Evolutionary conservation across 1,140 invertebrate species (phyloP).

Genomic region (Drosophila pandora): DNA sequence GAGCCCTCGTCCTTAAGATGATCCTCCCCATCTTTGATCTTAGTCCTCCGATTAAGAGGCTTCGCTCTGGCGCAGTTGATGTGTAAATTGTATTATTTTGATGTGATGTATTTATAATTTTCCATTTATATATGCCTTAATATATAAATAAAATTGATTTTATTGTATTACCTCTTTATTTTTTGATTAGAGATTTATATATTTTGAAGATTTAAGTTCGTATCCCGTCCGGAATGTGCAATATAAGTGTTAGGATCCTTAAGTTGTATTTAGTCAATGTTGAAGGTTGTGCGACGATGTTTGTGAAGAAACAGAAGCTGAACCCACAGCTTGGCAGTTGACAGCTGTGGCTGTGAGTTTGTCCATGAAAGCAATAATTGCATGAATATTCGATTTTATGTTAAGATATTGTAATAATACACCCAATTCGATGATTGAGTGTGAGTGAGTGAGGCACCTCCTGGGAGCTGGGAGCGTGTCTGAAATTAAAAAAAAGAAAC

Average conservation of each 20-base stretch:
- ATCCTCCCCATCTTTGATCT: slow-evolving; percentile 27
- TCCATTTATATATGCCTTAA: slow-evolving; percentile 37
- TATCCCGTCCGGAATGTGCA: slow-evolving; percentile 47
- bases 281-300: slow-evolving; percentile 74
- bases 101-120: slow-evolving; percentile 83
- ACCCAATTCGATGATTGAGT: slow-evolving; percentile 16
- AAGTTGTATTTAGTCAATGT: slow-evolving; percentile 61
- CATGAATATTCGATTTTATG: slow-evolving; percentile 72
- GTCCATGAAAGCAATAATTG: slow-evolving; percentile 76
- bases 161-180: slow-evolving; percentile 39
- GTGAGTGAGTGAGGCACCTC: slow-evolving; percentile 1
- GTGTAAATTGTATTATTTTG: slow-evolving; percentile 80
- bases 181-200: slow-evolving; percentile 7
- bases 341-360: slow-evolving; percentile 34
- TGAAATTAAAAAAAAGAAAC: slow-evolving; percentile 11
- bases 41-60: slow-evolving; percentile 34
- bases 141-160: slow-evolving; percentile 74
- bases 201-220: slow-evolving; percentile 10
- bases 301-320: slow-evolving; percentile 65
- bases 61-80: slow-evolving; percentile 42
- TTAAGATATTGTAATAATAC: slow-evolving; percentile 63
- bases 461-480: slow-evolving; percentile 13
- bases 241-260: slow-evolving; percentile 51
- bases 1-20: slow-evolving; percentile 14
- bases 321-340: slow-evolving; percentile 32